These are phyloP conservation scores for Tupiocoris notatus DNA, from an alignment of 2,888 invertebrate species.

Conservation along the genomic window DNA sequence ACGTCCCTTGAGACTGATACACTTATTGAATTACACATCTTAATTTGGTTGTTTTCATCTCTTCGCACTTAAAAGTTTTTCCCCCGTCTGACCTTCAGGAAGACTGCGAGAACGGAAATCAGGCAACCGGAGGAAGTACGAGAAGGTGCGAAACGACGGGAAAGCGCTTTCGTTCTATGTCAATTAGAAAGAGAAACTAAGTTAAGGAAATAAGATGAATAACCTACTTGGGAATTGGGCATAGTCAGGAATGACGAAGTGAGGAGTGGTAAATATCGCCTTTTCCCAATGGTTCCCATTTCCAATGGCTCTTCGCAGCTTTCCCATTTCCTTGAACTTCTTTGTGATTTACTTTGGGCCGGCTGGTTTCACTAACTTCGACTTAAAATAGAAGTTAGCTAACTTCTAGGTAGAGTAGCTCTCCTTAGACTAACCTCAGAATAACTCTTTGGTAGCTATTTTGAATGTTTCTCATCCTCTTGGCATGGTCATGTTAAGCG, in stretches of 20 bases:
- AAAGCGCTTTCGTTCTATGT: background rate
- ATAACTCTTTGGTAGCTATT: too few species aligned
- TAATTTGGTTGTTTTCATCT: background rate
- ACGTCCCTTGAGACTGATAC: background rate
- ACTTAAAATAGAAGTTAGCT: too few species aligned
- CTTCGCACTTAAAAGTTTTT: background rate
- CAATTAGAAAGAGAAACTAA: background rate
- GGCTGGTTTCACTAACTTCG: background rate
- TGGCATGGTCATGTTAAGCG: too few species aligned
- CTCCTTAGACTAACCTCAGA: too few species aligned
- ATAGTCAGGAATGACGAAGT: background rate
- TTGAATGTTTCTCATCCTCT: too few species aligned
- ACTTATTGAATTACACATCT: background rate
- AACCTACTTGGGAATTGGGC: background rate
- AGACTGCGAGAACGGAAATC: background rate
- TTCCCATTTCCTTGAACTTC: background rate
- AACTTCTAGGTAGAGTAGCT: too few species aligned
- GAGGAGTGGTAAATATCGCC: background rate
- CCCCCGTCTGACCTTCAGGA: background rate
- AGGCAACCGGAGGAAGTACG: background rate
- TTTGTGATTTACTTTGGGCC: background rate
- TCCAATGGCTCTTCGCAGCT: too few species aligned
- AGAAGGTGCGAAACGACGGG: background rate
- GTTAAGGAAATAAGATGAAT: background rate
- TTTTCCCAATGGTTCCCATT: background rate